phyloP scores from a whole-genome alignment of 2,888 invertebrate species.

The Polymixis flavicincta region DNA sequence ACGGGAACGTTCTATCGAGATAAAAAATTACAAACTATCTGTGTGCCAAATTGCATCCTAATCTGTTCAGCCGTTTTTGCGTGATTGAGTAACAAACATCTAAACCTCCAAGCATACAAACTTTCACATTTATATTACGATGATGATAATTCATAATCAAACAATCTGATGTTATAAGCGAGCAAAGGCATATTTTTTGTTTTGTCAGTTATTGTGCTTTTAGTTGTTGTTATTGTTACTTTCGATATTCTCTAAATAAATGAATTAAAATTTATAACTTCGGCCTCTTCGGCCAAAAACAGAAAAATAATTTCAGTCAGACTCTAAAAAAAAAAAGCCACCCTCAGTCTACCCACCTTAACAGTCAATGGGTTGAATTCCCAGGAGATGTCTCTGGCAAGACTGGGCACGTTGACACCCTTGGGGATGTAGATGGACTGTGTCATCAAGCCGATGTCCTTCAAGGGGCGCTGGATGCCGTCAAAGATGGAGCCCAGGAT shows the following conservation, averaged over 20 bases:
- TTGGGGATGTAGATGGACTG: constrained; percentile 99
- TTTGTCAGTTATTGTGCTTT: neutral
- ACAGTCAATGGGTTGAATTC: constrained; percentile 97
- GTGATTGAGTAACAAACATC: too few species aligned
- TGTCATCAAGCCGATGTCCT: constrained; percentile 98
- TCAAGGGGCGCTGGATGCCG: constrained; percentile 99
- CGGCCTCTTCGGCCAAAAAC: too few species aligned
- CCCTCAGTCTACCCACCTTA: constrained; percentile 88
- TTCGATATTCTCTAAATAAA: neutral
- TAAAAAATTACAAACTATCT: too few species aligned
- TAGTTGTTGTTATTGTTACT: neutral
- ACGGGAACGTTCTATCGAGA: too few species aligned
- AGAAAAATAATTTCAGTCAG: neutral
- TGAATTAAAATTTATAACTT: neutral
- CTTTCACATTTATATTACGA: too few species aligned
- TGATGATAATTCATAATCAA: neutral
- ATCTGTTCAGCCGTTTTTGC: too few species aligned
- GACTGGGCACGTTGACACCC: constrained; percentile 98
- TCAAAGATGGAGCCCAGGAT: constrained; percentile 99
- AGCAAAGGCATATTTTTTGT: neutral
- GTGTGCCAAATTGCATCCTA: too few species aligned
- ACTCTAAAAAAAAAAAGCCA: neutral
- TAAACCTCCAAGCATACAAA: too few species aligned
- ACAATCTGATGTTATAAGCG: neutral
- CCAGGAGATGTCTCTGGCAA: constrained; percentile 96